phyloP scores from a whole-genome alignment of 2,888 invertebrate species.

The Dromius quadrimaculatus region DNA sequence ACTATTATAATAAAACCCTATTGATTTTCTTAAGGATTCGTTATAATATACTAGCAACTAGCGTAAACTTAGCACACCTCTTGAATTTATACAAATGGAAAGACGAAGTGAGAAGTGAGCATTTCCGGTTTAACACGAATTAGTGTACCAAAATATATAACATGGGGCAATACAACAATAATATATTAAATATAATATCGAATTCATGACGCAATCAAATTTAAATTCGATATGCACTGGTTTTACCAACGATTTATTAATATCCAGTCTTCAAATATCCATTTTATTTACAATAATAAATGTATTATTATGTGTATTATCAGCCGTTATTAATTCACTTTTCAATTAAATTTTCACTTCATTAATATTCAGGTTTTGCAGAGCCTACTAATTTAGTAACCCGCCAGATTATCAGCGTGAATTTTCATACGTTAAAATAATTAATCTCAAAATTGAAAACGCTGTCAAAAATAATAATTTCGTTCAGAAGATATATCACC shows the following conservation, averaged over 20 bases:
- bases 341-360: slow-evolving; percentile 30
- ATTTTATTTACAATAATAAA: neutral
- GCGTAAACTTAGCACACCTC: too few species aligned
- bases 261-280: neutral
- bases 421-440: neutral
- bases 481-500: slow-evolving; percentile 23
- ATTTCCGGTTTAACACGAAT: too few species aligned
- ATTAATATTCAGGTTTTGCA: slow-evolving; percentile 20
- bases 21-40: too few species aligned
- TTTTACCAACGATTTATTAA: neutral
- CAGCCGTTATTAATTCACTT: slow-evolving; percentile 11
- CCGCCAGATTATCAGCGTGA: slow-evolving; percentile 1
- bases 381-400: slow-evolving; percentile 7
- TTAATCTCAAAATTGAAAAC: neutral
- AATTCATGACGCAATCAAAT: too few species aligned
- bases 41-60: too few species aligned
- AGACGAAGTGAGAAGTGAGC: too few species aligned
- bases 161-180: too few species aligned
- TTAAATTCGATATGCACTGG: neutral
- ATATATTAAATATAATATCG: too few species aligned
- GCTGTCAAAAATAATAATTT: slow-evolving; percentile 3
- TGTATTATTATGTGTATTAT: neutral
- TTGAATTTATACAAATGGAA: too few species aligned
- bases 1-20: too few species aligned
- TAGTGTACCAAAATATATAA: too few species aligned